Evolutionary conservation across 2,113 vertebrate species (phyloP), one percentile per base, ranked within the genome.

Genomic region (Eulemur macaco): DNA sequence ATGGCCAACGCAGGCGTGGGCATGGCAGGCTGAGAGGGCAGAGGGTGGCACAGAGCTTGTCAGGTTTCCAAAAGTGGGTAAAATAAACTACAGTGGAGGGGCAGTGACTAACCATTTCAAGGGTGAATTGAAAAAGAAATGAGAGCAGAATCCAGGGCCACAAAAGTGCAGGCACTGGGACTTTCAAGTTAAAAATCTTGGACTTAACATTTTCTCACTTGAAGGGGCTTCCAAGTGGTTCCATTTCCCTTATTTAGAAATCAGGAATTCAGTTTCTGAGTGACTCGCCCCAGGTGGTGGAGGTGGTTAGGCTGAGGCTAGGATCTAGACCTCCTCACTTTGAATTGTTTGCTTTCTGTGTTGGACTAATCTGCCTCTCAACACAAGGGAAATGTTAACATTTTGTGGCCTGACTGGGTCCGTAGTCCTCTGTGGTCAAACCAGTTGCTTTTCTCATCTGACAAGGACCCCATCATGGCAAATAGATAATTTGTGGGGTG

Each of bases 161-260:
- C 27, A 23, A 91, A 73, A 73, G 58, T 42, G 14, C 0, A 73
- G 71, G 52, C 27, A 17, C 25, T 39, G 17, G 17, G 14, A 94
- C 21, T 64, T 92, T 39, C 23, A 54, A 42, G n/a, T 86, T 54
- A 71, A 83, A 83, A 52, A 84, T 52, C 39, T 86, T 80, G 45
- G 73, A 56, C 18, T 92, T 89, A n/a, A 18, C 42, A 50, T 25
- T 37, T 66, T n/a, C 88, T 37, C 27, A 13, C 20, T 21, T 58
- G 34, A 64, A 58, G 25, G 25, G 39, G 20, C 8, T 29, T 86
- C 25, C 42, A 3, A 8, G n/a, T 93, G 3, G 10, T 31, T 89
- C 78, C 12, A 85, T 39, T 60, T 18, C 45, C 39, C 10, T 98
- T 97, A 98, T 80, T 85, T 78, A 80, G 63, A 93, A 68, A 84